Base-by-base conservation (phyloP, 2,797 vertebrate species). In the Chelon labrosus region DNA sequence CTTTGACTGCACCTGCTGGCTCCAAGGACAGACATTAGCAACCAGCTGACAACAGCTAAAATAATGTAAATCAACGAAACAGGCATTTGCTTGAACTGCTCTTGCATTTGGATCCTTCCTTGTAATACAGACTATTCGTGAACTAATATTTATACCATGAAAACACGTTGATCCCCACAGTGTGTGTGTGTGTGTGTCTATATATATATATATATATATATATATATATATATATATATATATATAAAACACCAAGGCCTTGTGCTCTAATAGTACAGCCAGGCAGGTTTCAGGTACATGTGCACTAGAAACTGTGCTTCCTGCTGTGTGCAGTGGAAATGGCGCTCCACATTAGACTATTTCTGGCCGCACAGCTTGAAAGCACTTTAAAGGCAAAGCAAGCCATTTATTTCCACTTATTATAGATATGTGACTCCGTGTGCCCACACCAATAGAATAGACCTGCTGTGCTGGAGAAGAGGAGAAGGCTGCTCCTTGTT, bases 341-440 rank as follows among this genome's bases (percentile, higher is more conserved):
- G 9, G 38, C 39, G 41, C 56, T 69, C 38, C 42, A 25, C 22
- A 35, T 57, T 62, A 27, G 22, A 27, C 59, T 82, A 65, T 83
- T 72, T 79, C 71, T 62, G 58, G 50, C 58, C 53, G 47, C 63
- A 60, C 78, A 65, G 78, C 80, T 70, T 62, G 75, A 80, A 71
- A 76, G 22, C 62, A 73, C 70, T 79, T 79, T 37, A 79, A 70
- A 79, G 56, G 71, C 55, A 73, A 72, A 75, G 72, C 60, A 65
- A 59, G 49, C 60, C 54, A 74, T 84, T 83, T 82, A 76, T 86
- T 86, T 74, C 31, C 42, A 42, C 70, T 70, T 70, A 61, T 85
- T 72, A 41, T 53, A 55, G 47, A 60, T 46, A 22, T 46, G 54
- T 44, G 14, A 42, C n/a, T 22, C 49, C 19, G 20, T 70, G 27